Conservation (phyloP, 2,797 vertebrate species). For the Sebastes minor region DNA sequence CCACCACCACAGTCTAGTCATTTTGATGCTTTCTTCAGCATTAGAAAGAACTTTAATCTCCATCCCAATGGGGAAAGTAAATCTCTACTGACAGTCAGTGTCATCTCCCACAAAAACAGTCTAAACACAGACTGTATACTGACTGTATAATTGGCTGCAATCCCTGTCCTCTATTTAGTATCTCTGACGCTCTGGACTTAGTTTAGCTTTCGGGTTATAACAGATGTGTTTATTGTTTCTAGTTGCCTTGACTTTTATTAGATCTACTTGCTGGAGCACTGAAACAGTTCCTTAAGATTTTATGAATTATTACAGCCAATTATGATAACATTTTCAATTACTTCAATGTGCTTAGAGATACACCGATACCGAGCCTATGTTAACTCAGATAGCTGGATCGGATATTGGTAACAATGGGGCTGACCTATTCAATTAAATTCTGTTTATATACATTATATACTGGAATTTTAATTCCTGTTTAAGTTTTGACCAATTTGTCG, state of each 20-base stretch:
- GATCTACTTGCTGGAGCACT: background rate
- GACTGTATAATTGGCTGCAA: background rate
- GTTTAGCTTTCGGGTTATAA: background rate
- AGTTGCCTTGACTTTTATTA: background rate
- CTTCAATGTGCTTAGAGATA: background rate
- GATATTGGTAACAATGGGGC: no score
- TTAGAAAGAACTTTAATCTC: background rate
- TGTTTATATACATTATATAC: no score
- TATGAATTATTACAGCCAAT: background rate
- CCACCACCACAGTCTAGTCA: background rate
- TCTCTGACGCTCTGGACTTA: background rate
- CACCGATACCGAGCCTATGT: no score
- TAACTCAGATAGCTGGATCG: no score
- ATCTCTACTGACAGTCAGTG: background rate
- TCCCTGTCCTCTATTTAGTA: background rate
- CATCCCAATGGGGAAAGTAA: background rate
- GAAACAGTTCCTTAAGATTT: background rate
- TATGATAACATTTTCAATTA: background rate
- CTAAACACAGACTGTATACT: background rate
- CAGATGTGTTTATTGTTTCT: background rate
- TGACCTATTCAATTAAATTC: no score
- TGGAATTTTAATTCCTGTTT: no score
- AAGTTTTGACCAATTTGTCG: no score
- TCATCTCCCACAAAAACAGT: constrained; percentile 6
- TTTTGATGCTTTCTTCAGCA: background rate